Evolutionary conservation across 2,797 vertebrate species (phyloP), one percentile per base, ranked within the genome.

Genomic region (Notamacropus eugenii): DNA sequence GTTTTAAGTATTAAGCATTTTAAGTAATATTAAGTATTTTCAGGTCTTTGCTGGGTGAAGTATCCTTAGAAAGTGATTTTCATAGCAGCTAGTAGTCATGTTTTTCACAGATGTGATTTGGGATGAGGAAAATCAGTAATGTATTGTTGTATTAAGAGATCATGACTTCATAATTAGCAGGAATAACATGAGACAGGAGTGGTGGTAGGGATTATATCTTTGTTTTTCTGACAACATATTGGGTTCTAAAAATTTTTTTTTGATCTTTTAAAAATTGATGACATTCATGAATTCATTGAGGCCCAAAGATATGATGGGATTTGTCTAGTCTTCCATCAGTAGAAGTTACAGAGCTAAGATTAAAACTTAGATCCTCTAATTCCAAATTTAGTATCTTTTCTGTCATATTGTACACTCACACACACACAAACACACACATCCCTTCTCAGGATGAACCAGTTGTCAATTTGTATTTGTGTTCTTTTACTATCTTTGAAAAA

Each of bases 401-500:
- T 87, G 27, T 13, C 0, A 50, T 28, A 87, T 9, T 50, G 27
- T 50, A 50, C 24, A 50, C 40, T 46, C 46, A 22, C 67, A 40
- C 67, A 74, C n/a, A 24, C n/a, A 24, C 40, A 10, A 40, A 27
- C 9, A 27, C 40, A 11, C 9, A 3, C 62, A 19, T 12, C 6
- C 62, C 22, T 22, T 87, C 10, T 87, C 40, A 46, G 22, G 24
- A 87, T 46, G 9, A 40, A 9, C 22, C n/a, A 40, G n/a, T 82
- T 82, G 40, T 9, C 74, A 82, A 27, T 92, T 97, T 93, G 27
- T 1, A 13, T 92, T 95, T 24, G 5, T 31, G 0, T 96, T 91
- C 91, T 59, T 93, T 54, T 54, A 54, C 56, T 95, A 50, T 19
- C 22, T 92, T 82, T 93, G 58, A 56, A 46, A 74, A 95, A 92